Percentiles rank a stretch among this genome's conserved stretches.
These are phyloP conservation scores for Mormyrus lacerda DNA, from an alignment of 2,113 vertebrate species.

Conservation along the genomic window DNA sequence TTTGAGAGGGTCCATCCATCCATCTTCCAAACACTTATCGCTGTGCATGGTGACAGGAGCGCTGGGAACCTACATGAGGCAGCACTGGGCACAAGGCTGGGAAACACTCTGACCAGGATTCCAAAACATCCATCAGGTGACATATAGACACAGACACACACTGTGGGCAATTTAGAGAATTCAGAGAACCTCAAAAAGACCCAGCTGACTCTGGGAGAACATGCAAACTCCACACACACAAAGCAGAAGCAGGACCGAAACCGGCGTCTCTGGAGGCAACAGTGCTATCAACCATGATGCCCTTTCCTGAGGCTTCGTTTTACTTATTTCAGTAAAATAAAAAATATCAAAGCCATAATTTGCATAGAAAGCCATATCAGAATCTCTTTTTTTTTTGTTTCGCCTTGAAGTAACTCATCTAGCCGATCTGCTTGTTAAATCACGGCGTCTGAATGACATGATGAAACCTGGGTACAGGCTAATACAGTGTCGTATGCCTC, in stretches of 20 bases:
- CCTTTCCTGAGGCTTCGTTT: background rate
- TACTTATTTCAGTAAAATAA: background rate
- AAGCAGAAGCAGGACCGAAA: background rate
- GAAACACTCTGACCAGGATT: background rate
- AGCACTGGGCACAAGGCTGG: background rate
- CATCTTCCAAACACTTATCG: background rate
- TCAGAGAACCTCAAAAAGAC: background rate
- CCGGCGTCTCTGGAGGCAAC: background rate
- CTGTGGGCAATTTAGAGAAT: background rate
- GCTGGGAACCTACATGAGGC: background rate
- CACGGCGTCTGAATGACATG: background rate
- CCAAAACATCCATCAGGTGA: background rate
- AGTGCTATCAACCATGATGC: background rate
- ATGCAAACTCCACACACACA: background rate
- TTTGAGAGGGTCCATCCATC: background rate
- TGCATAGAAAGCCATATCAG: constrained; percentile 33
- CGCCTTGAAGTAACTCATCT: background rate
- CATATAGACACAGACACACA: background rate
- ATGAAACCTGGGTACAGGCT: background rate
- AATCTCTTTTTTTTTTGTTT: background rate
- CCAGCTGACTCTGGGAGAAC: background rate
- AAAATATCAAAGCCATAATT: constrained; percentile 35
- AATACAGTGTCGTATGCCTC: background rate
- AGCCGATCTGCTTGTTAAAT: background rate
- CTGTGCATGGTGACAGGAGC: background rate